A percentile compares a stretch with the other conserved stretches of the same genome.
Evolutionary conservation across 1,140 invertebrate genomes (phyloP).

Genomic region (Lepidurus packardi): DNA sequence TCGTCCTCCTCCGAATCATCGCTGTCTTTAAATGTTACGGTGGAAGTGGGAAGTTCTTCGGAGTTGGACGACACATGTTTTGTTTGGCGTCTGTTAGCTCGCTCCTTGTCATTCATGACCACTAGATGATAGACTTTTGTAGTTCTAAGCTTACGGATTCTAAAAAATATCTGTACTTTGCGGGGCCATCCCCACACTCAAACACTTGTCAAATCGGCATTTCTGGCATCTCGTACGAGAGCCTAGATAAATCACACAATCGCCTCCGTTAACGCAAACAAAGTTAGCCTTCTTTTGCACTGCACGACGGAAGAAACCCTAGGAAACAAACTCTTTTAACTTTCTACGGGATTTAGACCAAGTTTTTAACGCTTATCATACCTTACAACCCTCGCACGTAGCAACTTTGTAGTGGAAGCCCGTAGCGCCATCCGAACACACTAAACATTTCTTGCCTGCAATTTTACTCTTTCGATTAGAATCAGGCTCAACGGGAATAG

Average conservation of each 20-base stretch:
- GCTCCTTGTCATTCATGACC: constrained; percentile 1
- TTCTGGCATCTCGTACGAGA: constrained; percentile 96
- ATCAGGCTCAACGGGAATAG: not conserved
- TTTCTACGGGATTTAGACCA: not conserved
- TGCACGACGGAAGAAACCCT: constrained; percentile 67
- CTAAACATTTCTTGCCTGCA: not conserved
- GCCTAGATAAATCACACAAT: constrained; percentile 90
- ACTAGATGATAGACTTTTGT: not conserved
- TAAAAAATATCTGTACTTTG: constrained; percentile 69
- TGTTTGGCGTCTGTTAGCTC: not conserved
- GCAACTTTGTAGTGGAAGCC: constrained; percentile 26
- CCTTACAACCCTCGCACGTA: constrained; percentile 31
- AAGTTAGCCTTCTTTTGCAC: constrained; percentile 99
- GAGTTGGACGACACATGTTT: not conserved
- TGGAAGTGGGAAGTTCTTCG: not conserved
- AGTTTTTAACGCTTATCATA: not conserved
- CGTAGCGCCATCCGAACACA: constrained; percentile 15
- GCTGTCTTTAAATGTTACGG: not conserved
- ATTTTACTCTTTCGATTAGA: not conserved
- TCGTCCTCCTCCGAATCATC: not conserved
- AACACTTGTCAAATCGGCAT: constrained; percentile 96
- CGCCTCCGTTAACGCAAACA: constrained; percentile 88
- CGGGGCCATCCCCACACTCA: constrained; percentile 94
- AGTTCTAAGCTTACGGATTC: not conserved
- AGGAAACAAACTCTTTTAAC: not conserved